Percentiles rank a stretch among this genome's conserved stretches.
phyloP scores from a whole-genome alignment of 2,888 invertebrate species.

The Crematogaster levior region DNA sequence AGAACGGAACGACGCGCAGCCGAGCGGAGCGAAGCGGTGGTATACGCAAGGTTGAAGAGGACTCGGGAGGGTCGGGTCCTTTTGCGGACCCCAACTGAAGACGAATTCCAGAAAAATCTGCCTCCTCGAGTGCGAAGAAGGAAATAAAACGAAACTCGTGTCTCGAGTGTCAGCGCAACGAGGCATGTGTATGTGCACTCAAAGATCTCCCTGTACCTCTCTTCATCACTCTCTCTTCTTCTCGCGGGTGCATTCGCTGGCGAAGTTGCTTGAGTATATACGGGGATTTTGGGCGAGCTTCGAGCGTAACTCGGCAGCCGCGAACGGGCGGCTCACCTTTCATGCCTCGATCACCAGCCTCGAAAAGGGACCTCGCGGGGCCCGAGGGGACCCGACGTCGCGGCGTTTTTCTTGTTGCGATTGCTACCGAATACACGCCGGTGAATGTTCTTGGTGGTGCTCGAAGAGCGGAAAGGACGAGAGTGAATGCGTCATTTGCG shows the following conservation, averaged over 20 bases:
- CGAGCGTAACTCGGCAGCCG: conserved; percentile 78
- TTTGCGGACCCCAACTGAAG: conserved; percentile 35
- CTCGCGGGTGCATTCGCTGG: not conserved
- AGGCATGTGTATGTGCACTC: conserved; percentile 44
- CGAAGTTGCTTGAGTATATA: conserved; percentile 14
- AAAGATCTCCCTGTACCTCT: not conserved
- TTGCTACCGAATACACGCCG: conserved; percentile 27
- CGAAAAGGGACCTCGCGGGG: conserved; percentile 65
- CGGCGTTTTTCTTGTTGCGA: conserved; percentile 38
- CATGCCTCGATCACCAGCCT: conserved; percentile 74
- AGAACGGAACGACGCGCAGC: not conserved
- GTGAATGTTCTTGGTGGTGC: conserved; percentile 1
- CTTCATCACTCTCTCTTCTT: not conserved
- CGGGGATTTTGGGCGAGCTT: conserved; percentile 61
- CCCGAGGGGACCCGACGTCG: conserved; percentile 12
- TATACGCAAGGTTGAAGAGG: conserved; percentile 28
- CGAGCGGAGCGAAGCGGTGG: conserved; percentile 14
- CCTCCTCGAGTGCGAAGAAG: conserved; percentile 62
- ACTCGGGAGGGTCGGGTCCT: conserved; percentile 12
- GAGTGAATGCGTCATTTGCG: conserved; percentile 21
- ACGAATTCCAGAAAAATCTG: conserved; percentile 73
- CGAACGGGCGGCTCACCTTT: conserved; percentile 77
- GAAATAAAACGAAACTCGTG: conserved; percentile 70
- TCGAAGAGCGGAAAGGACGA: not conserved
- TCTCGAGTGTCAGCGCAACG: conserved; percentile 74